Percentiles rank a stretch among this genome's conserved stretches.
phyloP scores from a whole-genome alignment of 30 jellyfish, hydroid and myxozoan genomes.

The Cassiopea xamachana region DNA sequence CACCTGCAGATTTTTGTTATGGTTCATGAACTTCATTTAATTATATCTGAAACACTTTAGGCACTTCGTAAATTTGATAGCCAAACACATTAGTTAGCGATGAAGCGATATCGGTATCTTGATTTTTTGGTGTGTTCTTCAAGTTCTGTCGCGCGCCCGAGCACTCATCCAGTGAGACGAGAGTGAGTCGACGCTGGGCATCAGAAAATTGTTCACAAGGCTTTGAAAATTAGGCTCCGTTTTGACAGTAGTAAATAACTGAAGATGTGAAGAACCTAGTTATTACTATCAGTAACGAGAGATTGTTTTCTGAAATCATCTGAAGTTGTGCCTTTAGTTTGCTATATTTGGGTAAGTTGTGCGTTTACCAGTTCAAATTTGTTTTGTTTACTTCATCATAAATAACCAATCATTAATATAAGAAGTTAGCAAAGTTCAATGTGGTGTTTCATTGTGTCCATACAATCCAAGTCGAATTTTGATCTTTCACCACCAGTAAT shows the following conservation, averaged over 20 bases:
- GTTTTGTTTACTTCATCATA: neutral
- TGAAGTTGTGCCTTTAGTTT: neutral
- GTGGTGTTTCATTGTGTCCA: too few species aligned
- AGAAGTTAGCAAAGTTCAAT: too few species aligned
- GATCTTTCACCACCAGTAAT: too few species aligned
- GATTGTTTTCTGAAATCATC: neutral
- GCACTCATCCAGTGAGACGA: neutral
- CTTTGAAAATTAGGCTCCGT: too few species aligned
- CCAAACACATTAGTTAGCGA: neutral
- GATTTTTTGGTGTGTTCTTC: neutral
- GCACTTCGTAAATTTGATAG: constrained; percentile 13
- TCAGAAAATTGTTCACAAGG: neutral
- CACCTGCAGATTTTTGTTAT: constrained; percentile 60
- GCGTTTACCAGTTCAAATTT: neutral
- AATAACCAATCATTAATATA: too few species aligned
- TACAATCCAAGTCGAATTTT: too few species aligned
- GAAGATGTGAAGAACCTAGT: neutral
- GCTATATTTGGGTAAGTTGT: neutral
- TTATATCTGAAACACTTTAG: constrained; percentile 33
- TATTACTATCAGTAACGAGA: neutral
- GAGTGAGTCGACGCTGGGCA: neutral
- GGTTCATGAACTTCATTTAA: constrained; percentile 57
- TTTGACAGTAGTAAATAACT: neutral
- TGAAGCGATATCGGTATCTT: neutral
- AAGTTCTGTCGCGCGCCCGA: neutral